Conservation (phyloP, 64 coral and sea anemone species). For the Platygyra sinensis region DNA sequence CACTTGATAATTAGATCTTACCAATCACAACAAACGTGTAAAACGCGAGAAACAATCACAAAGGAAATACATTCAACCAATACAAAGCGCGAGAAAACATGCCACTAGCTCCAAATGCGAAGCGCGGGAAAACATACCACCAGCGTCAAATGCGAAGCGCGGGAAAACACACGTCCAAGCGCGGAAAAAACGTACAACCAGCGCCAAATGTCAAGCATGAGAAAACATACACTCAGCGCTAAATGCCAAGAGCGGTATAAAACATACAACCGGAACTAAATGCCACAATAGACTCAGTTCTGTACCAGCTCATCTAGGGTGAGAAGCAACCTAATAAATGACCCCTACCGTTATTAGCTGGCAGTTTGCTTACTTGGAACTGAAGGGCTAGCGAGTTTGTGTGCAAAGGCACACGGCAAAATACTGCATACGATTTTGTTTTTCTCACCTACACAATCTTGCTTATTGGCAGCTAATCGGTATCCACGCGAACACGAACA, state of each 20-base stretch:
- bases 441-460: slow-evolving; percentile 81
- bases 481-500: slow-evolving; percentile 82
- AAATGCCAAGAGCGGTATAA: neutral
- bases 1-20: no score
- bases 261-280: neutral
- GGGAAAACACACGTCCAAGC: no score
- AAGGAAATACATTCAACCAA: neutral
- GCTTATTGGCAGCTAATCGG: slow-evolving; percentile 66
- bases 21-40: no score
- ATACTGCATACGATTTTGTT: neutral
- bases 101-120: neutral
- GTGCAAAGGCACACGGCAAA: neutral
- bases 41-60: neutral
- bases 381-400: neutral
- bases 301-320: no score
- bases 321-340: neutral
- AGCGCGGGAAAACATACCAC: neutral
- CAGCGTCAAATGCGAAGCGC: neutral
- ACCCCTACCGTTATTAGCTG: neutral
- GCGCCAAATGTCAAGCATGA: no score
- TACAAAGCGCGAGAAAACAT: neutral
- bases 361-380: neutral
- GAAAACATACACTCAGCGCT: no score
- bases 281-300: no score
- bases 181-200: neutral